Evolutionary conservation across 2,888 invertebrate species (phyloP).

Genomic region (Diachrysia chrysitis): DNA sequence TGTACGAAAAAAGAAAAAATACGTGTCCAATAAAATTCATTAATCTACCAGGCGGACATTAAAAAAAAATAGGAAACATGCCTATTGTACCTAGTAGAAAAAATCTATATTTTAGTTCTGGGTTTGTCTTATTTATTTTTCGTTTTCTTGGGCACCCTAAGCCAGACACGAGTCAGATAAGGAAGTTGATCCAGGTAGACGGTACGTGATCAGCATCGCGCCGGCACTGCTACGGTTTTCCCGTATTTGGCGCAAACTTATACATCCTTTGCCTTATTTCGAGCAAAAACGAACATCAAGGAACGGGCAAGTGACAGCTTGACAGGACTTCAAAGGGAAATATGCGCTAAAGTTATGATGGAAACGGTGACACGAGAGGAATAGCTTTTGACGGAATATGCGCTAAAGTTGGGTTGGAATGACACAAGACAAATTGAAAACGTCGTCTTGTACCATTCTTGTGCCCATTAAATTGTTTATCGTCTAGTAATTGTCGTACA

Average conservation of each 20-base stretch:
- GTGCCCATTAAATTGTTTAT: not conserved
- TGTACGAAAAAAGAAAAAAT: too few species aligned
- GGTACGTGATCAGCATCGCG: slow-evolving; percentile 58
- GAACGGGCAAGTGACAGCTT: not conserved
- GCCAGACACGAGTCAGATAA: slow-evolving; percentile 62
- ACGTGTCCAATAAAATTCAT: too few species aligned
- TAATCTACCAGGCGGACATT: too few species aligned
- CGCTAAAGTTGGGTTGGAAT: not conserved
- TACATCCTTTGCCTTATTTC: slow-evolving; percentile 12
- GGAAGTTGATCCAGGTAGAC: slow-evolving; percentile 73
- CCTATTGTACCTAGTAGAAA: too few species aligned
- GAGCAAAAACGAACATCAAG: slow-evolving; percentile 32
- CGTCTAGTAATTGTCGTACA: not conserved
- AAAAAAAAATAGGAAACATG: too few species aligned
- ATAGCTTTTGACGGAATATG: not conserved
- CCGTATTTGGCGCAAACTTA: slow-evolving; percentile 47
- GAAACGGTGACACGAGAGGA: not conserved
- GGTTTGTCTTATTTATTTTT: not conserved
- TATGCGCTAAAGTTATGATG: slow-evolving; percentile 17
- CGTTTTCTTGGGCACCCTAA: slow-evolving; percentile 36
- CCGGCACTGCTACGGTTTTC: slow-evolving; percentile 40
- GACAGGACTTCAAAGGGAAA: slow-evolving; percentile 13
- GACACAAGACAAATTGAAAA: not conserved
- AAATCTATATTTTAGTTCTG: too few species aligned
- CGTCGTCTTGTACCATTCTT: not conserved